These are phyloP conservation scores for Phasia obesa DNA, from an alignment of 2,888 invertebrate genomes.

Conservation along the genomic window DNA sequence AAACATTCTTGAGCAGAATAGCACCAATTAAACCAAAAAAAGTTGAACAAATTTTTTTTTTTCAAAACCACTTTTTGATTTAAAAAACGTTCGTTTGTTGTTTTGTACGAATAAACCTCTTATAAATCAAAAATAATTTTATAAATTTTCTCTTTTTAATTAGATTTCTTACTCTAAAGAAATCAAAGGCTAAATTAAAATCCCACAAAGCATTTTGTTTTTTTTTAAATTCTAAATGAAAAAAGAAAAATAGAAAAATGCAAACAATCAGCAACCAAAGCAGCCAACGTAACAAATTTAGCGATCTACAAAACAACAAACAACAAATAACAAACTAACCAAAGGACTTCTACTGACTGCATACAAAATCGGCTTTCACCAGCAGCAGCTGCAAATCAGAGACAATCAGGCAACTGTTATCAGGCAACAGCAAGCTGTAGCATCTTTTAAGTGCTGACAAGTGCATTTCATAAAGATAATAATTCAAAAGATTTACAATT, in stretches of 20 bases:
- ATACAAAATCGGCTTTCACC: background rate
- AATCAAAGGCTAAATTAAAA: constrained; percentile 35
- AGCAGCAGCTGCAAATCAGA: constrained; percentile 12
- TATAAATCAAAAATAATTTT: no score
- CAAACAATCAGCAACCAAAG: constrained; percentile 22
- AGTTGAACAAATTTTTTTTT: no score
- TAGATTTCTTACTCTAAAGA: constrained; percentile 1
- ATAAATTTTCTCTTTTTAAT: background rate
- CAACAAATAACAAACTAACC: constrained; percentile 5
- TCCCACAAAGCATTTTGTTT: constrained; percentile 70
- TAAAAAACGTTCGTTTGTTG: no score
- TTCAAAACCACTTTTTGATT: no score
- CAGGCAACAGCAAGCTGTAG: constrained; percentile 16
- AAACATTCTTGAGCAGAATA: no score
- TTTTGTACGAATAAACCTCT: no score
- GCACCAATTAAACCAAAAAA: no score
- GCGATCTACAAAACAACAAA: background rate
- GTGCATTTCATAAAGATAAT: constrained; percentile 76
- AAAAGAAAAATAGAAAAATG: background rate
- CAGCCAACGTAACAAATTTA: background rate
- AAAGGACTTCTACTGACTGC: constrained; percentile 10
- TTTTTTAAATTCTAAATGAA: constrained; percentile 18
- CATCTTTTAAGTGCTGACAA: constrained; percentile 74
- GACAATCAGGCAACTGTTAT: constrained; percentile 62
- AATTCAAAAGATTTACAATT: constrained; percentile 72